A percentile compares a stretch with the other conserved stretches of the same genome.
phyloP scores from a whole-genome alignment of 2,888 invertebrate species.

The Caenorhabditis doughertyi region DNA sequence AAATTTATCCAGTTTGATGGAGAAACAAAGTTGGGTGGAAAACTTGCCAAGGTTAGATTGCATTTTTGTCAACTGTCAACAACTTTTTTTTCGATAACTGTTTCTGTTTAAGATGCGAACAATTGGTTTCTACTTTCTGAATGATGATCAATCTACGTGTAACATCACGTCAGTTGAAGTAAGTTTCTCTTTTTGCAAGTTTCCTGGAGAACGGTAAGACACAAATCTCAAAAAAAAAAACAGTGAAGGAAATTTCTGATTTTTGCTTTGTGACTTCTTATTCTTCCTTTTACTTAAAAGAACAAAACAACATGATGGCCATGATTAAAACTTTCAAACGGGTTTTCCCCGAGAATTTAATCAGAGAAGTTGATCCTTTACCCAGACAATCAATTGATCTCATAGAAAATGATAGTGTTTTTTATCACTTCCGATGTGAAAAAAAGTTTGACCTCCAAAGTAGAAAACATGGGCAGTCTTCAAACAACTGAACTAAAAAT shows the following conservation, averaged over 20 bases:
- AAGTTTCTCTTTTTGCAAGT: background rate
- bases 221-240: slow-evolving; percentile 14
- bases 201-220: slow-evolving; percentile 2
- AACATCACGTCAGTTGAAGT: slow-evolving; percentile 49
- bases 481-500: too few relatives aligned
- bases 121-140: slow-evolving; percentile 79
- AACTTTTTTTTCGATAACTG: slow-evolving; percentile 15
- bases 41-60: slow-evolving; percentile 68
- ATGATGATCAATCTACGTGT: slow-evolving; percentile 49
- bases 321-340: slow-evolving; percentile 18
- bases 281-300: background rate
- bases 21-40: slow-evolving; percentile 77
- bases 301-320: slow-evolving; percentile 9
- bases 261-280: slow-evolving; percentile 40
- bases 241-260: slow-evolving; percentile 17
- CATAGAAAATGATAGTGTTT: background rate
- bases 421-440: background rate
- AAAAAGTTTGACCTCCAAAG: too few relatives aligned
- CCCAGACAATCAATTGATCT: background rate
- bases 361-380: background rate
- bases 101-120: slow-evolving; percentile 70
- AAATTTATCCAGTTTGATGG: slow-evolving; percentile 81
- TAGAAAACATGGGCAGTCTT: background rate
- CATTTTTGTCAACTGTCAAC: slow-evolving; percentile 11
- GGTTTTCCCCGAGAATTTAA: slow-evolving; percentile 2